Conservation (phyloP, 2,113 vertebrate species). For the Grantiella picta region DNA sequence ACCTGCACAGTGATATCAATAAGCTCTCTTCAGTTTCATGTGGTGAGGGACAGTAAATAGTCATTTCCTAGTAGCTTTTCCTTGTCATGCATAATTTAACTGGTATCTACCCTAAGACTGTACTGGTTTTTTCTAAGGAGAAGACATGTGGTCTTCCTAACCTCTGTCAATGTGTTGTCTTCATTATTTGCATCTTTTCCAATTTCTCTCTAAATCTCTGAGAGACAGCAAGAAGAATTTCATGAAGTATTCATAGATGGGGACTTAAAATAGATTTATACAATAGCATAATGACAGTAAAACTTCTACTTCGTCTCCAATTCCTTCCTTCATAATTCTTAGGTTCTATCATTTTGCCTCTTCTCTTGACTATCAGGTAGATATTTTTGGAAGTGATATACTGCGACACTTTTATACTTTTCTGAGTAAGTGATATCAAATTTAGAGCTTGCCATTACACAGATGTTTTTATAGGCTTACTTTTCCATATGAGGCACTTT, state of each 20-base stretch:
- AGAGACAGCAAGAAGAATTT: neutral
- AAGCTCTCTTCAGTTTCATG: neutral
- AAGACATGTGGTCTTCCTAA: neutral
- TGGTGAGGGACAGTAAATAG: neutral
- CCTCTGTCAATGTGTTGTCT: neutral
- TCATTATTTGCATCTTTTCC: neutral
- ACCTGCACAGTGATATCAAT: neutral
- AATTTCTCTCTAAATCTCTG: neutral
- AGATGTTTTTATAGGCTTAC: neutral
- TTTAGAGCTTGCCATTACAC: neutral
- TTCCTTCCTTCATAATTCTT: neutral
- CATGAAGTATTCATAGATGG: neutral
- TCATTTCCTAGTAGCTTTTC: neutral
- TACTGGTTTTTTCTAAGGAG: neutral
- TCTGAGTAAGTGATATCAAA: neutral
- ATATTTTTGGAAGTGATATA: neutral
- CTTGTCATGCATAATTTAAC: neutral
- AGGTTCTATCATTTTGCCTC: neutral
- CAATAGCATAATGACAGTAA: neutral
- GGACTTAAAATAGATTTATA: neutral
- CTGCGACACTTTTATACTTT: neutral
- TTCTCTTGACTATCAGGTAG: neutral
- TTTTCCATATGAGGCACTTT: neutral
- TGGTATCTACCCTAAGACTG: neutral
- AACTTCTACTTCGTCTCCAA: neutral